These are phyloP conservation scores for Zapornia atra DNA, from an alignment of 2,113 vertebrate genomes.

Conservation along the genomic window DNA sequence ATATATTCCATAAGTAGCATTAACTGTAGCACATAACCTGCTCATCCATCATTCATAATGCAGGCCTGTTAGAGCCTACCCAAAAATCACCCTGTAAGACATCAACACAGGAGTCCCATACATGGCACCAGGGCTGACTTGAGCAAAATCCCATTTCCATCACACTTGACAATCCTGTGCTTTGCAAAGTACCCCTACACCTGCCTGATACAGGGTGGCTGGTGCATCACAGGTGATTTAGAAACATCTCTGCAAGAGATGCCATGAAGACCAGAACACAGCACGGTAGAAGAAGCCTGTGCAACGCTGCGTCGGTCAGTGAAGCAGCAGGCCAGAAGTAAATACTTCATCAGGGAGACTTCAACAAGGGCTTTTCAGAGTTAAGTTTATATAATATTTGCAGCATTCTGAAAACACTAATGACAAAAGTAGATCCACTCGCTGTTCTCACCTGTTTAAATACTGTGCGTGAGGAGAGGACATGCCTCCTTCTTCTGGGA, in stretches of 20 bases:
- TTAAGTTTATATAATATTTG: neutral
- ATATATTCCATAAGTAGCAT: neutral
- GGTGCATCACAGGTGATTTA: neutral
- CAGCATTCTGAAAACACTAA: neutral
- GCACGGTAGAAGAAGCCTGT: neutral
- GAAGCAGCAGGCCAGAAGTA: neutral
- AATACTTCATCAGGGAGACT: neutral
- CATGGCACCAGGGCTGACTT: no score
- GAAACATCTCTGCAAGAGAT: neutral
- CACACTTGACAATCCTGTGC: neutral
- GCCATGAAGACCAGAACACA: no score
- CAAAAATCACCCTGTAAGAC: neutral
- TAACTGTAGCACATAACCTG: neutral
- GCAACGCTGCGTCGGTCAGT: neutral
- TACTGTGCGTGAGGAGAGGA: neutral
- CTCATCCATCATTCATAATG: neutral
- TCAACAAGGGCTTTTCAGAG: neutral
- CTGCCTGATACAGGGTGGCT: neutral
- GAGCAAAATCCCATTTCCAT: neutral
- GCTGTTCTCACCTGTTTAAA: neutral
- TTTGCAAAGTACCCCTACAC: neutral
- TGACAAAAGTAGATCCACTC: neutral
- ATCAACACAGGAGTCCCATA: neutral
- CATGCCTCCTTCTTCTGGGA: neutral
- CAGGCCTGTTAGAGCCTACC: neutral